phyloP scores from a whole-genome alignment of 2,113 vertebrate genomes.

The Amblyopsis rosae region DNA sequence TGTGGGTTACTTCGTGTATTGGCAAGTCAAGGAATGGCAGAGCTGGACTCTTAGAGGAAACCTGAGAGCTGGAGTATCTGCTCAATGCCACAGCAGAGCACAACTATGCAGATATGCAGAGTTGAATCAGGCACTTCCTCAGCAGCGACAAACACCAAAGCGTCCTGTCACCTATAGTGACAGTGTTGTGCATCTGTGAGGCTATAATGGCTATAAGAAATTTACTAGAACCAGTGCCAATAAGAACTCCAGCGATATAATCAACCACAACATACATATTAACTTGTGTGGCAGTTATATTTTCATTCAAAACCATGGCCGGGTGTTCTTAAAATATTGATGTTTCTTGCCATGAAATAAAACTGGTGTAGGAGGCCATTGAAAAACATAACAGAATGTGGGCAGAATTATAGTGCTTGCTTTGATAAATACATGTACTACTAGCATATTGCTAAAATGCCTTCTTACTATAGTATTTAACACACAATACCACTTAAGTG shows the following conservation, averaged over 20 bases:
- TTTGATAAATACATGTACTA: not conserved
- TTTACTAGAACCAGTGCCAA: not conserved
- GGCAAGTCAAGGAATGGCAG: slow-evolving; percentile 40
- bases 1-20: slow-evolving; percentile 50
- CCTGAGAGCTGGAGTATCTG: slow-evolving; percentile 40
- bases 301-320: too few species aligned
- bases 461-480: too few species aligned
- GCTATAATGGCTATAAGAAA: slow-evolving; percentile 5
- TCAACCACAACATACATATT: not conserved
- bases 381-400: too few species aligned
- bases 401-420: too few species aligned
- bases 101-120: slow-evolving; percentile 11
- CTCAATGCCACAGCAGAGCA: not conserved
- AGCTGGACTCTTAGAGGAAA: slow-evolving; percentile 45
- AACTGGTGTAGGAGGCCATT: too few species aligned
- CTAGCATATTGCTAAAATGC: not conserved
- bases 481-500: too few species aligned
- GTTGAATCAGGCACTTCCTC: slow-evolving; percentile 37
- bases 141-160: slow-evolving; percentile 58
- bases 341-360: not conserved
- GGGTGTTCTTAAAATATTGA: too few species aligned
- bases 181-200: not conserved
- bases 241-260: not conserved
- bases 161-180: slow-evolving; percentile 51
- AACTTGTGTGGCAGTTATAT: too few species aligned